Evolutionary conservation across 1,140 invertebrate species (phyloP), one percentile per base, ranked within the genome.

Genomic region (Lucilia sericata): DNA sequence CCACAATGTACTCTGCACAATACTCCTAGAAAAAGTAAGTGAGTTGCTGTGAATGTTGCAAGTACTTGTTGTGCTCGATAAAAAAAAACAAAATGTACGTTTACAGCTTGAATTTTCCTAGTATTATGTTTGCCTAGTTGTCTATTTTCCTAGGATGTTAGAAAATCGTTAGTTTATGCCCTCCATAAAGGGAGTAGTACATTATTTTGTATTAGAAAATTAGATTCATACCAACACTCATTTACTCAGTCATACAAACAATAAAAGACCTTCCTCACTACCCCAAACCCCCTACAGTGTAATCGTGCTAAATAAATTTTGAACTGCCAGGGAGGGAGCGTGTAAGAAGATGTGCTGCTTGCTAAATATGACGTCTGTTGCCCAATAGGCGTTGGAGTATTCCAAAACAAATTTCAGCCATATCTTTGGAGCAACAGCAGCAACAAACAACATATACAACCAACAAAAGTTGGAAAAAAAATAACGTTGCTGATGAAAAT

Each of bases 121-220:
- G 76, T 80, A 80, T 80, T 80, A 80, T 80, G 76, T 80, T 80
- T 80, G 76, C 76, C 76, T 80, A 80, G 76, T 80, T 80, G 76
- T 80, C 76, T 80, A 80, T 80, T 80, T 80, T 80, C 76, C 76
- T 80, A 49, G 42, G 47, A 80, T 80, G 76, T 80, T 80, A 80
- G 76, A 80, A 80, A 80, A 80, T 80, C 19, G 47, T 80, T 80
- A 80, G 76, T 80, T 80, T 49, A 49, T 80, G 42, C 76, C 42
- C 76, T 80, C 42, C 76, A 80, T 49, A 80, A 80, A 80, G 76
- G 76, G 42, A 55, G 51, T 14, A 42, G 51, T 55, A 19, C 65
- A 70, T 70, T 19, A 25, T 25, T n/a, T 21, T 70, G 65, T 49
- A 80, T 80, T 80, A 80, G 76, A 80, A 80, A 80, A 80, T 80